phyloP scores from a whole-genome alignment of 2,888 invertebrate genomes.

The Plebejus argus region DNA sequence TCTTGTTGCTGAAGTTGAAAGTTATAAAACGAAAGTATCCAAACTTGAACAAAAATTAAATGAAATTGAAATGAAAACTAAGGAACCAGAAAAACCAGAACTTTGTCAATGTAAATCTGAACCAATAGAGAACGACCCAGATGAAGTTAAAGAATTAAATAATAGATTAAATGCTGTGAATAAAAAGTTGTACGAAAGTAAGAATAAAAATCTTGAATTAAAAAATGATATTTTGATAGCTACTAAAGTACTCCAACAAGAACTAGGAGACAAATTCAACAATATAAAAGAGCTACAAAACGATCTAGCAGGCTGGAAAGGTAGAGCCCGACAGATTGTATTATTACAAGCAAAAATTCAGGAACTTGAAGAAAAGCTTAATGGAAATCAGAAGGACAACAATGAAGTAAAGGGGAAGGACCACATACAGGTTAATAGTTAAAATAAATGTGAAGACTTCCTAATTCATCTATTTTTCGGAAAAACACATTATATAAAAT shows the following conservation, averaged over 20 bases:
- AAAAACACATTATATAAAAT: not conserved
- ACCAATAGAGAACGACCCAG: conserved; percentile 61
- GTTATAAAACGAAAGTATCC: conserved; percentile 80
- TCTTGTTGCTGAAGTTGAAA: conserved; percentile 82
- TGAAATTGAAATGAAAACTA: conserved; percentile 64
- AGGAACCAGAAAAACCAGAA: conserved; percentile 63
- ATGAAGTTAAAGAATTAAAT: conserved; percentile 80
- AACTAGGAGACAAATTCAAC: conserved; percentile 86
- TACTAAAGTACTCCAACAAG: conserved; percentile 87
- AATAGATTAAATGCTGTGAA: conserved; percentile 81
- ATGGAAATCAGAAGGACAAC: conserved; percentile 59
- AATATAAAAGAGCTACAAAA: conserved; percentile 82
- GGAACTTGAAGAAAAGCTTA: conserved; percentile 84
- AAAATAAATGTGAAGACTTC: not conserved
- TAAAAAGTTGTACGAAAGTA: conserved; percentile 85
- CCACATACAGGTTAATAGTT: conserved; percentile 55
- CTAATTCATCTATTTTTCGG: not conserved
- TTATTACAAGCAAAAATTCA: conserved; percentile 84
- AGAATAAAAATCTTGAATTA: conserved; percentile 84
- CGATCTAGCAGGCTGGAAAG: conserved; percentile 85
- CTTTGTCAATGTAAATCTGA: conserved; percentile 71
- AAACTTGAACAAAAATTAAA: conserved; percentile 75
- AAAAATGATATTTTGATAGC: conserved; percentile 87
- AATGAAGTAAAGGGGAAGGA: conserved; percentile 59
- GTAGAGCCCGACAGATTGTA: conserved; percentile 88